Evolutionary conservation across 2,888 invertebrate species (phyloP).

Genomic region (Sesamia inferens): DNA sequence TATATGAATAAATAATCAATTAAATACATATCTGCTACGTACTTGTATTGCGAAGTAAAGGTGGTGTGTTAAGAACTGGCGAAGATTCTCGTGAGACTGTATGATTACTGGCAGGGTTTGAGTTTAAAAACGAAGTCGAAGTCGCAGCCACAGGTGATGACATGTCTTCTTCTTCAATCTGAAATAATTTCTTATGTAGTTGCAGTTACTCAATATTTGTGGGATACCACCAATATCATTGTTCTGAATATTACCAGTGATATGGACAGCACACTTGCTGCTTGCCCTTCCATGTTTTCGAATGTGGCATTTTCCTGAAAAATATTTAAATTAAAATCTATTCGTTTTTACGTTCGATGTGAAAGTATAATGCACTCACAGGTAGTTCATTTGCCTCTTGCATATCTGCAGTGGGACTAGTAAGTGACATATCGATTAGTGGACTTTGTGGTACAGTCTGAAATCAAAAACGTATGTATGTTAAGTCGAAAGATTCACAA

Average conservation of each 20-base stretch:
- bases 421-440: neutral
- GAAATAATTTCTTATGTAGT: constrained; percentile 2
- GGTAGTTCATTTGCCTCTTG: neutral
- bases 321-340: neutral
- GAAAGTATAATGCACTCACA: neutral
- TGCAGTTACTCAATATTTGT: neutral
- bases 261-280: constrained; percentile 8
- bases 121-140: neutral
- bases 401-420: neutral
- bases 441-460: constrained; percentile 3
- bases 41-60: neutral
- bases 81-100: constrained; percentile 2
- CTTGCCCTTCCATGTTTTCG: constrained; percentile 7
- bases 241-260: constrained; percentile 15
- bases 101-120: neutral
- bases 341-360: neutral
- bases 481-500: neutral
- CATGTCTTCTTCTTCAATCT: constrained; percentile 1
- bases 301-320: neutral
- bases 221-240: neutral
- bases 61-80: neutral
- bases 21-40: neutral
- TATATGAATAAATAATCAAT: neutral
- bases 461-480: neutral
- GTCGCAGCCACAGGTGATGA: neutral